These are phyloP conservation scores for Lampris incognitus DNA, from an alignment of 2,113 vertebrate genomes.

Conservation along the genomic window DNA sequence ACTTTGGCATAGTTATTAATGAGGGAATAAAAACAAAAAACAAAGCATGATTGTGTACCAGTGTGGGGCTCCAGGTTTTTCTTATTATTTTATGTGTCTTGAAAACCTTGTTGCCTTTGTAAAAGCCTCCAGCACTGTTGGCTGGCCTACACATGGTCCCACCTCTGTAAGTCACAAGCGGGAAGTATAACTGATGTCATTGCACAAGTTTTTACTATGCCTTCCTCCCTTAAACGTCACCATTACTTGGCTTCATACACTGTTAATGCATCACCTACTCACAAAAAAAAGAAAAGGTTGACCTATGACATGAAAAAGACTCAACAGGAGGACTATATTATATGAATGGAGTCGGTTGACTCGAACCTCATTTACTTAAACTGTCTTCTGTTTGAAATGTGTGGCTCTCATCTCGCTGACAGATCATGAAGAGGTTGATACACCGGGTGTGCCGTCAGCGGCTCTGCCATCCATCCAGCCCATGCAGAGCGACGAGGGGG, in stretches of 20 bases:
- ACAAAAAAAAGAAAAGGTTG: no score
- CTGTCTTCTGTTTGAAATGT: background rate
- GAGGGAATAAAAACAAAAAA: constrained; percentile 56
- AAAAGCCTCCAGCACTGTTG: constrained; percentile 56
- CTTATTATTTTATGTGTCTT: constrained; percentile 70
- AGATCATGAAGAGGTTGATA: constrained; percentile 76
- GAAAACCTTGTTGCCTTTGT: constrained; percentile 52
- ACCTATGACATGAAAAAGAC: no score
- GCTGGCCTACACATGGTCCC: constrained; percentile 18
- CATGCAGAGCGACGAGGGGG: constrained; percentile 82
- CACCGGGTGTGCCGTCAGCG: constrained; percentile 30
- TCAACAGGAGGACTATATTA: no score
- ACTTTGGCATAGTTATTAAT: constrained; percentile 40
- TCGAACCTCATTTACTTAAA: no score
- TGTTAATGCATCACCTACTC: no score
- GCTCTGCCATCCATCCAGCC: constrained; percentile 62
- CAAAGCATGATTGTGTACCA: constrained; percentile 65
- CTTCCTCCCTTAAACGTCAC: background rate
- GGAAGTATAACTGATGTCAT: constrained; percentile 14
- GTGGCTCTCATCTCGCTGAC: constrained; percentile 27
- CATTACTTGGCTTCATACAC: no score
- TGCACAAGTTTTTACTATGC: background rate
- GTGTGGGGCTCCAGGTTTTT: constrained; percentile 36
- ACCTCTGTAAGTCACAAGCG: constrained; percentile 30
- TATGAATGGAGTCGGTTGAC: no score